Evolutionary conservation across 2,888 invertebrate species (phyloP).

Genomic region (Drosophila melanosoma): DNA sequence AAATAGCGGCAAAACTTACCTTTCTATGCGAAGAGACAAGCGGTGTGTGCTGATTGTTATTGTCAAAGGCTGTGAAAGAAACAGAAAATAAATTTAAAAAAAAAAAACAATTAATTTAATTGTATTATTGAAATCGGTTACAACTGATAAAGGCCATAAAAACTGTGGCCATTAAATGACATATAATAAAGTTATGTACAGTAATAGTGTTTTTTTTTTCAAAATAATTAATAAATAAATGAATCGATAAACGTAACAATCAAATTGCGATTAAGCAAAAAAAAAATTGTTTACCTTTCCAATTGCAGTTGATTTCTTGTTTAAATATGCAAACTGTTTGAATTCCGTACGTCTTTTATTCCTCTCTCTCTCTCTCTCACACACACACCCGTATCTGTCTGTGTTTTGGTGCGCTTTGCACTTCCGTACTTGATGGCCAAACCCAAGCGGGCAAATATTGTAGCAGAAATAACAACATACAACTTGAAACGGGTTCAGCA

Average conservation of each 20-base stretch:
- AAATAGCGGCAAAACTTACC: slow-evolving; percentile 55
- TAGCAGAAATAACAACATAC: slow-evolving; percentile 72
- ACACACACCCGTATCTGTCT: background rate
- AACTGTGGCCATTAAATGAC: slow-evolving; percentile 13
- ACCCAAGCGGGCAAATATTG: slow-evolving; percentile 62
- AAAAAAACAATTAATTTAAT: slow-evolving; percentile 21
- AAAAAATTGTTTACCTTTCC: slow-evolving; percentile 69
- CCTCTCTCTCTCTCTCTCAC: slow-evolving; percentile 5
- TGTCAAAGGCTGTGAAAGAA: slow-evolving; percentile 68
- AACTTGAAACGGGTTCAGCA: slow-evolving; percentile 75
- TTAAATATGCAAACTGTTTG: slow-evolving; percentile 70
- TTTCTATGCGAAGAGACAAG: slow-evolving; percentile 70
- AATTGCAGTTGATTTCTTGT: slow-evolving; percentile 55
- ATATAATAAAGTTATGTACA: slow-evolving; percentile 30
- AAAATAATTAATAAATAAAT: slow-evolving; percentile 38
- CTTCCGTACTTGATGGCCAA: slow-evolving; percentile 77
- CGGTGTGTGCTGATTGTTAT: slow-evolving; percentile 67
- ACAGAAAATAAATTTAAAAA: slow-evolving; percentile 25
- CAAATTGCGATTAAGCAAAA: slow-evolving; percentile 60
- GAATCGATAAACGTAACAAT: slow-evolving; percentile 47
- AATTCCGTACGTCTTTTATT: slow-evolving; percentile 10
- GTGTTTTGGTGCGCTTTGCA: slow-evolving; percentile 46
- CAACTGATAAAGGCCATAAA: slow-evolving; percentile 34
- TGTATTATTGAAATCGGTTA: slow-evolving; percentile 24
- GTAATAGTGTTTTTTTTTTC: slow-evolving; percentile 25